These are phyloP conservation scores for Xestoiulus laeticollis DNA, from an alignment of 2,888 invertebrate species.

Conservation along the genomic window DNA sequence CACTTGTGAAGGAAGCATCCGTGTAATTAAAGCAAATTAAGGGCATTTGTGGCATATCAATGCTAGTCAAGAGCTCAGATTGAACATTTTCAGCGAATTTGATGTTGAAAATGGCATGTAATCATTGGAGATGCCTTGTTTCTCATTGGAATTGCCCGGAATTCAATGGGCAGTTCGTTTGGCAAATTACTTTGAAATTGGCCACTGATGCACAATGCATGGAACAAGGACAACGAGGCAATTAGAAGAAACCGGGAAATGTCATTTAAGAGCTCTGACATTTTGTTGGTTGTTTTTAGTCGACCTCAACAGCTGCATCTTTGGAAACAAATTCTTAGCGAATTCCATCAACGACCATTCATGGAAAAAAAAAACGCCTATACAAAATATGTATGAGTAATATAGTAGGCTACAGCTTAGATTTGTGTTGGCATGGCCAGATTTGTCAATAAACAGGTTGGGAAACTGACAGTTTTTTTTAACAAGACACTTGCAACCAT, in stretches of 20 bases:
- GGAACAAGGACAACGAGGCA: conserved; percentile 20
- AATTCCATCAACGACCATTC: neutral
- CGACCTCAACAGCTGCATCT: neutral
- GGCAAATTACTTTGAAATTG: conserved; percentile 3
- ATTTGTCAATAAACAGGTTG: neutral
- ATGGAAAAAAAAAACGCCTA: neutral
- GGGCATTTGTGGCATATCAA: conserved; percentile 13
- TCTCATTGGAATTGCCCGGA: neutral
- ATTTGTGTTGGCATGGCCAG: neutral
- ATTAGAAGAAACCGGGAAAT: conserved; percentile 11
- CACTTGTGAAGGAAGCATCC: neutral
- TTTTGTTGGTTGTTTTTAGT: conserved; percentile 2
- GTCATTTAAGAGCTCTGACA: neutral
- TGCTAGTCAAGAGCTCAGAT: conserved; percentile 4
- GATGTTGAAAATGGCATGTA: conserved; percentile 11
- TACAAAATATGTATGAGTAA: neutral
- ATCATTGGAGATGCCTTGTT: neutral
- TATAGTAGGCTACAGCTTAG: neutral
- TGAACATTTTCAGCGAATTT: neutral
- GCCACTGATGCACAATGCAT: conserved; percentile 16
- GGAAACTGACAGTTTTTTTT: neutral
- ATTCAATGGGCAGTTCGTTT: neutral
- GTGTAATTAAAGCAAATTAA: neutral
- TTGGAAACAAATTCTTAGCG: neutral
- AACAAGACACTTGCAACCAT: no score